These are phyloP conservation scores for Brachyhypopomus gauderio DNA, from an alignment of 2,113 vertebrate species.

Conservation along the genomic window DNA sequence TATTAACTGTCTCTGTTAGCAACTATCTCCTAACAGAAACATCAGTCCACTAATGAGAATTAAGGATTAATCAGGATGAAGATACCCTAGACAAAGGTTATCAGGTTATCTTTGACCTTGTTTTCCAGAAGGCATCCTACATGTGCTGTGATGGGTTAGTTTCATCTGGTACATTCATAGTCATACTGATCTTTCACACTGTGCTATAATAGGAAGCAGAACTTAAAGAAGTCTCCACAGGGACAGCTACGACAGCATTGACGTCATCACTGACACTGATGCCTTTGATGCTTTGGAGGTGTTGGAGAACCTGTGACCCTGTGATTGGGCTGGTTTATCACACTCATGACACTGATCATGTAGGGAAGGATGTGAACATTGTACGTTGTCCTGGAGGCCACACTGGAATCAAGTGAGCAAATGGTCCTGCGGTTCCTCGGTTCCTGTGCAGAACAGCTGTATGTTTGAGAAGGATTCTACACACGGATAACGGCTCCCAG, in stretches of 20 bases:
- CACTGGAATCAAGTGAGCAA: neutral
- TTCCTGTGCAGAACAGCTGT: neutral
- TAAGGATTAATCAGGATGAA: neutral
- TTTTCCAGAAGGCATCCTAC: neutral
- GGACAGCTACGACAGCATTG: neutral
- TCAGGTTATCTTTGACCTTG: neutral
- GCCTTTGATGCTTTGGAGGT: constrained; percentile 2
- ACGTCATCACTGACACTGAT: constrained; percentile 18
- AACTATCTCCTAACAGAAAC: constrained; percentile 12
- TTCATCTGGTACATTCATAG: neutral
- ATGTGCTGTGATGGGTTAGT: neutral
- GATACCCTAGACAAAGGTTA: no score
- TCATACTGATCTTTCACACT: neutral
- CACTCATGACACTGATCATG: neutral
- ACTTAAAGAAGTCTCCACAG: neutral
- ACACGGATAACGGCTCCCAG: neutral
- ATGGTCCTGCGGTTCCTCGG: neutral
- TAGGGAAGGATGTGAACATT: neutral
- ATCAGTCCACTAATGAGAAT: constrained; percentile 20
- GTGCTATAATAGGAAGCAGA: neutral
- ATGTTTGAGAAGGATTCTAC: constrained; percentile 6
- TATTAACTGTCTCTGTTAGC: constrained; percentile 25
- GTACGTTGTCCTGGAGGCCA: neutral
- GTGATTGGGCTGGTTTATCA: constrained; percentile 15
- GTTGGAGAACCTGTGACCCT: neutral